phyloP scores from a whole-genome alignment of 2,113 vertebrate genomes.

The Cygnus buccinator region DNA sequence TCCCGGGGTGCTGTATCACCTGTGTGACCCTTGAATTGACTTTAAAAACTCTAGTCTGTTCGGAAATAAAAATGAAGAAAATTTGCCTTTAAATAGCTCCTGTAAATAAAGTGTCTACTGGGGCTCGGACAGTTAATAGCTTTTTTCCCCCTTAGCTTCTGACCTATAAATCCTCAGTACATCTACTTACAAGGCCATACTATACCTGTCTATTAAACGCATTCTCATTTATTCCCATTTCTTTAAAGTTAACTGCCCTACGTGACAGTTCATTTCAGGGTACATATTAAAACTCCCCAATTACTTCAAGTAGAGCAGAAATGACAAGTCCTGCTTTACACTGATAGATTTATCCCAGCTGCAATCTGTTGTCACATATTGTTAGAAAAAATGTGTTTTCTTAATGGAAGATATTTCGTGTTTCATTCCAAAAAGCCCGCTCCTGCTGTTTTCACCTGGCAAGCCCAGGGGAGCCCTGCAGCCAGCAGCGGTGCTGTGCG shows the following conservation, averaged over 20 bases:
- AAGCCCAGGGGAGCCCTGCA: background rate
- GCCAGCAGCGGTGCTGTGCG: background rate
- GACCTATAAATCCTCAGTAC: constrained; percentile 18
- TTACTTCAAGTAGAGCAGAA: constrained; percentile 56
- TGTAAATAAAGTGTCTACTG: background rate
- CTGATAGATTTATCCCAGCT: constrained; percentile 38
- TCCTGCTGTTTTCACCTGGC: constrained; percentile 29
- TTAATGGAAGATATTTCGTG: background rate
- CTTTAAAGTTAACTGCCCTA: constrained; percentile 8
- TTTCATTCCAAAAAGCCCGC: background rate
- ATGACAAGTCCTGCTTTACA: constrained; percentile 16
- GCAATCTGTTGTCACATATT: constrained; percentile 46
- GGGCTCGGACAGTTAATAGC: background rate
- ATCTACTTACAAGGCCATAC: background rate
- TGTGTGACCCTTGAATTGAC: background rate
- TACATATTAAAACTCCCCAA: constrained; percentile 34
- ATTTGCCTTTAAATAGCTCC: constrained; percentile 26
- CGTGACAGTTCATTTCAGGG: constrained; percentile 20
- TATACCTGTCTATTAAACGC: background rate
- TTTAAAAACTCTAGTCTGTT: background rate
- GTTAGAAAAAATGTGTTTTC: background rate
- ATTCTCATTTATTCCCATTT: background rate
- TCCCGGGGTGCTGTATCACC: background rate
- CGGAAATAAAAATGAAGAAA: constrained; percentile 7
- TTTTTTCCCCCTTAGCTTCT: constrained; percentile 11